Evolutionary conservation across 2,113 vertebrate genomes (phyloP).

Genomic region (Centrocercus urophasianus): DNA sequence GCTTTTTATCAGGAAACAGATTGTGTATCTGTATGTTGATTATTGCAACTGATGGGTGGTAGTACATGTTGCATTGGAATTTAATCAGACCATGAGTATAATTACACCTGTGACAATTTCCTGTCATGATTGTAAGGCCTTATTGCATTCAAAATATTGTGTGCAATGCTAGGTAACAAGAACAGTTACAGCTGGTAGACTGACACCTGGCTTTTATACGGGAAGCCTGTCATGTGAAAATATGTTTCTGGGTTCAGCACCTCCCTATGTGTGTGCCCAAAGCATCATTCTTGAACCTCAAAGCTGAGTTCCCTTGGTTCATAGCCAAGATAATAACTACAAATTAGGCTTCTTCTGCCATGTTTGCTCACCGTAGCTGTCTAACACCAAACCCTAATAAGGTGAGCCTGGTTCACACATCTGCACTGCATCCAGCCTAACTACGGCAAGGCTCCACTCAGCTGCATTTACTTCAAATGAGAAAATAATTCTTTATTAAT

Average conservation of each 20-base stretch:
- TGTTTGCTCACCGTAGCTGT: rapidly evolving
- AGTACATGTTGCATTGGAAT: background rate
- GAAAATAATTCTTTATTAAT: background rate
- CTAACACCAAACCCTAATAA: rapidly evolving
- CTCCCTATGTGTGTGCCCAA: rapidly evolving
- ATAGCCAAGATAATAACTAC: background rate
- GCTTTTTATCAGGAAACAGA: constrained; percentile 22
- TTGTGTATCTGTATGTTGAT: background rate
- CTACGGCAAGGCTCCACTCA: rapidly evolving
- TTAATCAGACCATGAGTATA: background rate
- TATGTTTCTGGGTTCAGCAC: background rate
- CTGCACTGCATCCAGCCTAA: background rate
- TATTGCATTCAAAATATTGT: background rate
- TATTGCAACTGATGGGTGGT: background rate
- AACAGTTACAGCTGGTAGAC: background rate
- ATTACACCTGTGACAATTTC: constrained; percentile 19
- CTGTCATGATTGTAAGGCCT: background rate
- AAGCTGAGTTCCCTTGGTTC: rapidly evolving
- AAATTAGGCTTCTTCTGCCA: background rate
- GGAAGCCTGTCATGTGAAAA: background rate
- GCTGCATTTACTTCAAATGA: background rate
- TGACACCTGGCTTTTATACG: background rate
- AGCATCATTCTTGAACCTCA: background rate
- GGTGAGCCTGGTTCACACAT: background rate
- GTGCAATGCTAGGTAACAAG: rapidly evolving